Base-by-base conservation (phyloP, 2,888 invertebrate species). In the Sthenelais limicola region DNA sequence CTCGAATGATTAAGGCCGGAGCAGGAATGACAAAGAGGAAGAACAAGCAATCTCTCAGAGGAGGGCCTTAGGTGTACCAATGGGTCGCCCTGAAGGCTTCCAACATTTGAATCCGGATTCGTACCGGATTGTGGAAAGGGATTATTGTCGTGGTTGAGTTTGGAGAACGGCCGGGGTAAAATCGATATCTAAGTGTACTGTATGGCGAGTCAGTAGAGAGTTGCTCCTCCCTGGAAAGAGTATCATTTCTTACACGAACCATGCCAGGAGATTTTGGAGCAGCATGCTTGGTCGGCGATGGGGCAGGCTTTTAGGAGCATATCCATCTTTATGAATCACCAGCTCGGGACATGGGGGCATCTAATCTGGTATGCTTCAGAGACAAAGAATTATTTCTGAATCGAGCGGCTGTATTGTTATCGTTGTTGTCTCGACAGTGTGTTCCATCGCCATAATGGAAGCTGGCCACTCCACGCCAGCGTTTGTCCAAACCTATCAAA, bases 1-100 rank as follows among this genome's bases (percentile, higher is more conserved):
- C 62, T 62, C 38, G 62, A 28, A 62, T 62, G 62, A 62, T 62
- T 62, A 62, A 62, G 62, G 43, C 62, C 38, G 1, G 62, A 43
- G n/a, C 15, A 26, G 18, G 38, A 43, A 62, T 43, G 62, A 62
- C 62, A 62, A 43, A 33, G 24, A 35, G 33, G 24, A 35, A 12
- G 4, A 43, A 24, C 62, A 12, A 24, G n/a, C 35, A n/a, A 62
- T 62, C 62, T 26, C 38, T 62, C 38, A 62, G 18, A 52, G 5
- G 49, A 49, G n/a, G n/a, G 15, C 28, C 56, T 15, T 28, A 35
- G 12, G 32, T 5, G 3, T 4, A 21, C 33, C n/a, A 32, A 56
- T 21, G 21, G 62, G 62, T 9, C 38, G 18, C n/a, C n/a, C n/a
- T n/a, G n/a, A n/a, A n/a, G n/a, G n/a, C n/a, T n/a, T n/a, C n/a